Percentiles rank a stretch among this genome's conserved stretches.
These are phyloP conservation scores for Nothura maculosa DNA, from an alignment of 2,797 vertebrate species.

Conservation along the genomic window DNA sequence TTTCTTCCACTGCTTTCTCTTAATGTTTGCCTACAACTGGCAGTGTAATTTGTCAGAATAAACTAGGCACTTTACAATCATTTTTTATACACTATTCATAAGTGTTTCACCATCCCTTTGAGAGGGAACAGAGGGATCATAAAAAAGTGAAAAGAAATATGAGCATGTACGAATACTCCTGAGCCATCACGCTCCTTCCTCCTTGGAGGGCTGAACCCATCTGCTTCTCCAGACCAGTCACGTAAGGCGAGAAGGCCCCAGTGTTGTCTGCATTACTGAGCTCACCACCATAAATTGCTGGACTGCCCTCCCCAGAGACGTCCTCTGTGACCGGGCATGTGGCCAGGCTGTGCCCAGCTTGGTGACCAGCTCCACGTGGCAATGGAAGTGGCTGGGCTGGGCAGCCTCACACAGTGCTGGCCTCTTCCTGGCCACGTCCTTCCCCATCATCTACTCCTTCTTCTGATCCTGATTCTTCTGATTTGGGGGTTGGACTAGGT, in stretches of 20 bases:
- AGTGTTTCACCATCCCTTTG: background rate
- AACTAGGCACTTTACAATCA: background rate
- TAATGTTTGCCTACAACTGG: background rate
- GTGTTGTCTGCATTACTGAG: background rate
- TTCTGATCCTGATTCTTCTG: background rate
- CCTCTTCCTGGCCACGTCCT: background rate
- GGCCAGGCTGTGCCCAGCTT: background rate
- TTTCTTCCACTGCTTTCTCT: background rate
- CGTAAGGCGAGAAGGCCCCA: background rate
- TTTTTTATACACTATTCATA: background rate
- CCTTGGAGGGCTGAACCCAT: background rate
- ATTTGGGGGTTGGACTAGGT: too few species aligned
- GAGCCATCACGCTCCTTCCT: background rate
- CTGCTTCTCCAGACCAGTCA: background rate
- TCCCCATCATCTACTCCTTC: background rate
- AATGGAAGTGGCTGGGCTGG: background rate
- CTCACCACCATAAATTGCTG: background rate
- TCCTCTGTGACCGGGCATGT: background rate
- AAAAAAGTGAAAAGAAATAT: slow-evolving; percentile 18
- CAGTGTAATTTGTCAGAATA: slow-evolving; percentile 36
- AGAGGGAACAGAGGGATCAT: slow-evolving; percentile 13
- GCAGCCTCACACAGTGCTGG: background rate
- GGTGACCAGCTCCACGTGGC: background rate
- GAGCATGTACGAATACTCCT: background rate
- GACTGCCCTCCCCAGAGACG: background rate